Evolutionary conservation across 2,113 vertebrate species (phyloP).

Genomic region (Xiphophorus hellerii): DNA sequence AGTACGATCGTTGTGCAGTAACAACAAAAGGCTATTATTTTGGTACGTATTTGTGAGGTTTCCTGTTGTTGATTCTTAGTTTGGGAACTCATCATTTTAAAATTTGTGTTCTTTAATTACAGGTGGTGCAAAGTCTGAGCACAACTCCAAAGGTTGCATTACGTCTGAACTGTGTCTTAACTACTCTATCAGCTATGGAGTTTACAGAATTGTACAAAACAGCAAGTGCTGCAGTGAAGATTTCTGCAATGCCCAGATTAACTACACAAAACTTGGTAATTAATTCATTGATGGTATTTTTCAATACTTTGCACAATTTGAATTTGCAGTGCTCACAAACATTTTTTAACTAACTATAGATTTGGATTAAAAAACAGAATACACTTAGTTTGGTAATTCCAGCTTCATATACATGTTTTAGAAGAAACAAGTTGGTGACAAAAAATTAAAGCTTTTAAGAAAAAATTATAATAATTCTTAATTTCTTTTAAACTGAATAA

Average conservation of each 20-base stretch:
- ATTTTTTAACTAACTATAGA: too few species aligned
- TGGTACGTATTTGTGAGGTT: conserved; percentile 17
- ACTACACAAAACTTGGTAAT: conserved; percentile 12
- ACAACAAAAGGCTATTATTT: rapidly evolving
- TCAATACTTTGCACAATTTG: neutral
- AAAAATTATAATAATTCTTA: too few species aligned
- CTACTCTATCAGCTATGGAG: conserved; percentile 25
- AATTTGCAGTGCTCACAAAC: too few species aligned
- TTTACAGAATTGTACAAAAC: neutral
- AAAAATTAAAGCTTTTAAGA: too few species aligned
- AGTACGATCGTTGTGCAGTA: conserved; percentile 5
- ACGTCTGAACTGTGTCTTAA: conserved; percentile 1
- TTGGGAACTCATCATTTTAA: neutral
- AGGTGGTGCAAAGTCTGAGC: neutral
- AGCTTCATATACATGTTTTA: too few species aligned
- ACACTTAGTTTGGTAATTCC: too few species aligned
- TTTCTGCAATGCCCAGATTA: conserved; percentile 40
- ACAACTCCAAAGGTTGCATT: conserved; percentile 1
- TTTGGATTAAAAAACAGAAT: too few species aligned
- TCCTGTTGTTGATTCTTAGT: neutral
- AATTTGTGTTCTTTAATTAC: neutral
- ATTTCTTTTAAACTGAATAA: too few species aligned
- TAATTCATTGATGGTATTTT: neutral
- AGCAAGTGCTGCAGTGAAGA: conserved; percentile 41
- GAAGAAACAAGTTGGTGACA: too few species aligned